Evolutionary conservation across 2,888 invertebrate species (phyloP).

Genomic region (Prosopocoilus inquinatus): DNA sequence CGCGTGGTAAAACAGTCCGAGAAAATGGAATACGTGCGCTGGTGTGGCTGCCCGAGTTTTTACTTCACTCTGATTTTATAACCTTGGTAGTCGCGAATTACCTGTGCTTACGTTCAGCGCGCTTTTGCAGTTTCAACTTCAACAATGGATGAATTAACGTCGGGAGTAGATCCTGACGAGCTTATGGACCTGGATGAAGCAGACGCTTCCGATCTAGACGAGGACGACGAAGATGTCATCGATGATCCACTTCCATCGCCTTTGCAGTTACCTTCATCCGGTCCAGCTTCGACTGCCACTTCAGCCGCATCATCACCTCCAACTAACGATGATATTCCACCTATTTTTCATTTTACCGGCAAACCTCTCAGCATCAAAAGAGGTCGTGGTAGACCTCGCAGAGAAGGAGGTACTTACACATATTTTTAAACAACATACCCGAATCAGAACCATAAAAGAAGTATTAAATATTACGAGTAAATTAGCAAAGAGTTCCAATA

Average conservation of each 20-base stretch:
- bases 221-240: constrained; percentile 63
- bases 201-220: constrained; percentile 73
- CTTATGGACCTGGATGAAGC: constrained; percentile 74
- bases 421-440: not conserved
- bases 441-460: too few species aligned
- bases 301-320: constrained; percentile 63
- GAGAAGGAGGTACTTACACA: constrained; percentile 60
- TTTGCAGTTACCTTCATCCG: constrained; percentile 52
- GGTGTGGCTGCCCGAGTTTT: not conserved
- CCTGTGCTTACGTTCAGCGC: too few species aligned
- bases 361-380: constrained; percentile 70
- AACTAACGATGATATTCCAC: constrained; percentile 59
- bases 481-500: too few species aligned
- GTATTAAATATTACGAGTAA: too few species aligned
- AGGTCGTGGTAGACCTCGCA: constrained; percentile 76
- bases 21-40: constrained; percentile 4
- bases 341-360: constrained; percentile 60
- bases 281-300: constrained; percentile 66
- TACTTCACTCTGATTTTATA: constrained; percentile 8
- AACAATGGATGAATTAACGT: constrained; percentile 48
- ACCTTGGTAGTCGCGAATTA: constrained; percentile 14
- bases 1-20: not conserved
- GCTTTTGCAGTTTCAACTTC: constrained; percentile 12
- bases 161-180: constrained; percentile 54
- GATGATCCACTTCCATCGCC: constrained; percentile 56